phyloP scores from a whole-genome alignment of 2,113 vertebrate genomes.

The Fulica atra region DNA sequence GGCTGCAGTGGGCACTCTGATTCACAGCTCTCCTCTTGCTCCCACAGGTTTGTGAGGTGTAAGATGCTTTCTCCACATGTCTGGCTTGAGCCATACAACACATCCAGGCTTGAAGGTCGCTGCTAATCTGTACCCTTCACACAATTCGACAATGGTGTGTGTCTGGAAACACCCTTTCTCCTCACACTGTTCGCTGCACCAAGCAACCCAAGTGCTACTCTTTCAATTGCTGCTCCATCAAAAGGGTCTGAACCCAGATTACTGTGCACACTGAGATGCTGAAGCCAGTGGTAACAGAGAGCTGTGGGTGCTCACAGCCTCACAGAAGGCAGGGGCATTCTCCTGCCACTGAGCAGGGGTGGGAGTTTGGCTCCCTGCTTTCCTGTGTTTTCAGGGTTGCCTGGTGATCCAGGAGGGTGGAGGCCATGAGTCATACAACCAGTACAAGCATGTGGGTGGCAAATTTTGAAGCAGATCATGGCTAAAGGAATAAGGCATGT shows the following conservation, averaged over 20 bases:
- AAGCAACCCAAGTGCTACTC: neutral
- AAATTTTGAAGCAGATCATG: neutral
- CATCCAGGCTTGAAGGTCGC: neutral
- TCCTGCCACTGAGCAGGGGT: rapidly evolving
- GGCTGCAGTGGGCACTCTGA: neutral
- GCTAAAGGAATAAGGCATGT: neutral
- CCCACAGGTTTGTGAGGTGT: neutral
- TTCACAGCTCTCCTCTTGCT: neutral
- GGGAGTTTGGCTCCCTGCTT: neutral
- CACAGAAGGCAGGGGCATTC: neutral
- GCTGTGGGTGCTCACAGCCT: neutral
- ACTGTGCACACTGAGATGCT: neutral
- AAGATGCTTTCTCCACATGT: neutral
- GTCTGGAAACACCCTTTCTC: neutral
- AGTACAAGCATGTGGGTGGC: rapidly evolving
- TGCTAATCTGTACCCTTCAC: neutral
- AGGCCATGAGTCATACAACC: neutral
- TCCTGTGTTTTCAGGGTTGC: neutral
- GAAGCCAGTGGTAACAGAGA: rapidly evolving
- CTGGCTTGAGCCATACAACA: neutral
- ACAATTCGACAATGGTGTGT: rapidly evolving
- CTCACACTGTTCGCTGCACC: neutral
- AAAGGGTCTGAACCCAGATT: neutral
- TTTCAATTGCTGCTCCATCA: neutral
- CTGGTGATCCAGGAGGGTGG: neutral